Conservation (phyloP, 2,888 invertebrate species). For the Pasiphila rectangulata region DNA sequence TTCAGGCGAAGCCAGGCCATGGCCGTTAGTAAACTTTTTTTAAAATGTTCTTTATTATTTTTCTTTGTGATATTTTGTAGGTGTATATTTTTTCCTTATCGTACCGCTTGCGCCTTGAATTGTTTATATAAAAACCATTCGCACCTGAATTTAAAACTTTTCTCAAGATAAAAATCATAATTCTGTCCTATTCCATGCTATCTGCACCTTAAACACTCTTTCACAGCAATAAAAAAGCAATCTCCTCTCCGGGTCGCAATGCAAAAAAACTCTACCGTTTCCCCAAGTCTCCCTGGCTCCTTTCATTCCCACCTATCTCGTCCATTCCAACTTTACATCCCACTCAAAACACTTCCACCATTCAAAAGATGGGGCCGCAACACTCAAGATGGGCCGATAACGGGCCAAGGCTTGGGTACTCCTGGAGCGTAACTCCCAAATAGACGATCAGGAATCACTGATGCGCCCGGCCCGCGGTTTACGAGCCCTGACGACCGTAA, state of each 20-base stretch:
- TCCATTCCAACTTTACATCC: slow-evolving; percentile 27
- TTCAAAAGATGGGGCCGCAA: slow-evolving; percentile 23
- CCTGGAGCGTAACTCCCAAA: slow-evolving; percentile 63
- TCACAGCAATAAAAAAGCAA: slow-evolving; percentile 4
- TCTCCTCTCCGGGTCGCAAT: too few relatives aligned
- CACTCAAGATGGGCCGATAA: slow-evolving; percentile 33
- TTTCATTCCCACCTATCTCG: slow-evolving; percentile 29
- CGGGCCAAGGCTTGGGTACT: slow-evolving; percentile 32
- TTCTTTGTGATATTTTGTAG: too few relatives aligned
- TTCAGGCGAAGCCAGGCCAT: too few relatives aligned
- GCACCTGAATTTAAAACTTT: background rate
- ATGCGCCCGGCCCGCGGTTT: slow-evolving; percentile 60
- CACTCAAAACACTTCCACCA: slow-evolving; percentile 20
- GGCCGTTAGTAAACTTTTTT: too few relatives aligned
- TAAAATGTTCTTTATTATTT: too few relatives aligned
- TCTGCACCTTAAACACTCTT: background rate
- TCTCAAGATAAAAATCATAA: slow-evolving; percentile 1
- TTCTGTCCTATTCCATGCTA: background rate
- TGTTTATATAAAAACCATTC: background rate
- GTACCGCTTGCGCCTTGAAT: too few relatives aligned
- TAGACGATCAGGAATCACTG: slow-evolving; percentile 78
- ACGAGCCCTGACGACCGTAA: slow-evolving; percentile 66
- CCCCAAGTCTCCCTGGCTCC: slow-evolving; percentile 8
- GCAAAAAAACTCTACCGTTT: slow-evolving; percentile 10
- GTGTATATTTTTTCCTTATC: too few relatives aligned